Conservation (phyloP, 1,140 invertebrate genomes). For the Musca vetustissima region DNA sequence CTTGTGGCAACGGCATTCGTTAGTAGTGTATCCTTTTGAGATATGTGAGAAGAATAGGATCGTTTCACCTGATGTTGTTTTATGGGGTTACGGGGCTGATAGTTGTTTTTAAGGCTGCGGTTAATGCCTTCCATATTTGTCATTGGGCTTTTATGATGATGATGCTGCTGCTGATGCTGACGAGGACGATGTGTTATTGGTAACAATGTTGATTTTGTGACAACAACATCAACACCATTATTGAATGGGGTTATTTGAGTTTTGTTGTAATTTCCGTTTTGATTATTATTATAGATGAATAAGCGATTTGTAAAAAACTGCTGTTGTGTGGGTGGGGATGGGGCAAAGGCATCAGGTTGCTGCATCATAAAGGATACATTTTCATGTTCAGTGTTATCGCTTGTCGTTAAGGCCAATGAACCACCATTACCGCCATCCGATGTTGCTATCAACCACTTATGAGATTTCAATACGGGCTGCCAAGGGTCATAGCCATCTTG, state of each 20-base stretch:
- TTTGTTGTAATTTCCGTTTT: slow-evolving; percentile 7
- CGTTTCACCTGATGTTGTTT: slow-evolving; percentile 5
- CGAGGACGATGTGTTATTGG: not conserved
- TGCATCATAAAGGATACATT: not conserved
- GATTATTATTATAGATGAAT: not conserved
- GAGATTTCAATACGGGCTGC: not conserved
- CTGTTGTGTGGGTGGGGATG: not conserved
- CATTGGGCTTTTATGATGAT: not conserved
- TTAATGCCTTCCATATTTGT: not conserved
- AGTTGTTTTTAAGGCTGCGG: not conserved
- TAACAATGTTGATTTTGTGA: not conserved
- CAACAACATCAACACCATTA: not conserved
- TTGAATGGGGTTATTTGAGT: not conserved
- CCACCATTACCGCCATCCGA: not conserved
- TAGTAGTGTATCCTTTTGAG: too few species aligned
- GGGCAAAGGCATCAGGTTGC: too few species aligned
- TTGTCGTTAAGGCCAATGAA: slow-evolving; percentile 41
- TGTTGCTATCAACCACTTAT: slow-evolving; percentile 2
- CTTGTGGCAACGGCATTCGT: too few species aligned
- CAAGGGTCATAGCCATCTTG: not conserved
- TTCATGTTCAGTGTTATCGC: slow-evolving; percentile 10
- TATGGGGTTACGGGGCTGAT: not conserved
- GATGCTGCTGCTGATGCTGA: too few species aligned
- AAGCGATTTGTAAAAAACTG: not conserved
- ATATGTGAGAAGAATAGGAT: slow-evolving; percentile 26